Evolutionary conservation across 2,797 vertebrate species (phyloP), one percentile per base, ranked within the genome.

Genomic region (Gallinago solitaria): DNA sequence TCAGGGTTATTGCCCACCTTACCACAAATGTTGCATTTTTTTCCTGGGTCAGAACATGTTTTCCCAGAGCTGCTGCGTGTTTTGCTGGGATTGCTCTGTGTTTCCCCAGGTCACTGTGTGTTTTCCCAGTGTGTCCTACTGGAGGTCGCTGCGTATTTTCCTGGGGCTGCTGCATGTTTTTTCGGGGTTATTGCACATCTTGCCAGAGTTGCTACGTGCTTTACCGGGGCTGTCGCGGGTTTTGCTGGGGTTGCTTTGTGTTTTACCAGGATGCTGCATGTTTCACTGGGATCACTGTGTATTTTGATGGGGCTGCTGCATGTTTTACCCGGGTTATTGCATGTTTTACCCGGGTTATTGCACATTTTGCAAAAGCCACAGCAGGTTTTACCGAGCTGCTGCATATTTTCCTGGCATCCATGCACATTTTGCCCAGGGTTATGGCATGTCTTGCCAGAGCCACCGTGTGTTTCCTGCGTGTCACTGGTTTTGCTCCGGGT

Each of bases 381-480:
- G 53, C 45, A 5, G 1, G 6, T 39, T 63, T 70, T 54, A 30
- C 48, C 13, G 30, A 9, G 16, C 32, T 17, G 47, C 48, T 25
- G 30, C 25, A 4, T 14, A 3, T 43, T 32, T 60, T n/a, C 28
- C 23, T 28, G 45, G 16, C 16, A 6, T 18, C 33, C 1, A 4
- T 5, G 41, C 7, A 2, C n/a, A 5, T 27, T 61, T 63, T 16
- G 27, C 41, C 30, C 47, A 2, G 32, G 28, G 16, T 33, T 50
- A 5, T 21, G 10, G 25, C 45, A 13, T 4, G 1, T 5, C 48
- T 32, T 32, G 47, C n/a, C 74, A 16, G 33, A 64, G 25, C 61
- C 17, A 0, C 30, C 8, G 4, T 21, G 45, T 0, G 6, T 70
- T 57, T 64, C 9, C 59, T 27, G 43, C 21, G 0, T 1, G 15